These are phyloP conservation scores for Spermophilus dauricus DNA, from an alignment of 2,113 vertebrate species.

Conservation along the genomic window DNA sequence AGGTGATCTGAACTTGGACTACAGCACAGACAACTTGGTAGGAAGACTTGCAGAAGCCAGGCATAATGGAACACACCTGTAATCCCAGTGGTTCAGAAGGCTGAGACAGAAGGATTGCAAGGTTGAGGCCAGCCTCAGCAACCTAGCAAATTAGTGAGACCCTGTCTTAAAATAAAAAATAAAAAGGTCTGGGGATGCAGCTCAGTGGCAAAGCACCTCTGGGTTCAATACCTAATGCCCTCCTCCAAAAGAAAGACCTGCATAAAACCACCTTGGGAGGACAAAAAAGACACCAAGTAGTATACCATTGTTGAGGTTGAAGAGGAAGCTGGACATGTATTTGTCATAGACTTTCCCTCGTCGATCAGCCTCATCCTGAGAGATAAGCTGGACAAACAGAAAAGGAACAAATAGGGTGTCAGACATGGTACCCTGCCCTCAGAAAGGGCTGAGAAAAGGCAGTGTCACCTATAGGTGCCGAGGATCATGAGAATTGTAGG, in stretches of 20 bases:
- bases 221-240: neutral
- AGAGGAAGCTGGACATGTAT: constrained; percentile 99
- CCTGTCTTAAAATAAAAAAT: neutral
- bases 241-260: neutral
- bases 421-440: rapidly evolving
- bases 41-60: neutral
- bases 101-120: neutral
- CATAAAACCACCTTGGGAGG: neutral
- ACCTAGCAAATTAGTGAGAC: neutral
- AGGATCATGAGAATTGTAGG: rapidly evolving
- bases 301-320: constrained; percentile 98
- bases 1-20: neutral
- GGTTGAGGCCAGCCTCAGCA: neutral
- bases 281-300: constrained; percentile 52
- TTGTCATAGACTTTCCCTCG: constrained; percentile 99
- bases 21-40: neutral
- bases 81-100: neutral
- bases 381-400: constrained; percentile 93
- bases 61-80: neutral
- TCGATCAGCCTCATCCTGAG: constrained; percentile 98
- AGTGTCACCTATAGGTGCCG: neutral
- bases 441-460: neutral
- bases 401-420: neutral
- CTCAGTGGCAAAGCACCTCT: neutral
- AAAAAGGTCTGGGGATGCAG: neutral